phyloP scores from a whole-genome alignment of 1,140 invertebrate species.

The Anagrus nilaparvatae region DNA sequence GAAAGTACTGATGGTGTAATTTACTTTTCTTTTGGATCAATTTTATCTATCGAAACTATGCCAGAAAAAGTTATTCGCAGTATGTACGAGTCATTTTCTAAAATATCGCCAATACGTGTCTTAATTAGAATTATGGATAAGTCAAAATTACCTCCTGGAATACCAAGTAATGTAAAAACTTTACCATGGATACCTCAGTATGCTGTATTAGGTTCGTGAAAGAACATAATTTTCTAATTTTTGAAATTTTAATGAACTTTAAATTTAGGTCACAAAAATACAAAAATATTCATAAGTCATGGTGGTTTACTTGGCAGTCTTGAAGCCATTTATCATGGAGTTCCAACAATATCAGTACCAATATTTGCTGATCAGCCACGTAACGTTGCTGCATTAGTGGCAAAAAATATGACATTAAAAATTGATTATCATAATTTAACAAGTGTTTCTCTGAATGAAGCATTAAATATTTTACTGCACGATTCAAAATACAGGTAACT shows the following conservation, averaged over 20 bases:
- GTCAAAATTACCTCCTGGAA: slow-evolving; percentile 20
- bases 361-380: slow-evolving; percentile 49
- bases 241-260: slow-evolving; percentile 1
- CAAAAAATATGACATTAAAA: slow-evolving; percentile 28
- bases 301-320: slow-evolving; percentile 64
- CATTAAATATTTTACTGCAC: slow-evolving; percentile 26
- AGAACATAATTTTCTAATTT: no score
- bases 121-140: slow-evolving; percentile 16
- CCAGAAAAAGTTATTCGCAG: slow-evolving; percentile 31
- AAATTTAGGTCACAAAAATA: slow-evolving; percentile 30
- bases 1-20: slow-evolving; percentile 55
- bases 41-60: slow-evolving; percentile 47
- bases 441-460: slow-evolving; percentile 21
- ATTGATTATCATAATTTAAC: slow-evolving; percentile 25
- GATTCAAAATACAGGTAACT: slow-evolving; percentile 29
- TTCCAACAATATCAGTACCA: slow-evolving; percentile 52
- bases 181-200: slow-evolving; percentile 53
- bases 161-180: slow-evolving; percentile 48
- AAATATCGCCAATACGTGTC: slow-evolving; percentile 16
- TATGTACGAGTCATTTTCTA: slow-evolving; percentile 14
- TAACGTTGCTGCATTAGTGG: slow-evolving; percentile 37
- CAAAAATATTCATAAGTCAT: slow-evolving; percentile 59
- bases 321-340: slow-evolving; percentile 49
- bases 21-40: slow-evolving; percentile 58
- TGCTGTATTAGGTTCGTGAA: slow-evolving; percentile 46